Evolutionary conservation across 2,113 vertebrate genomes (phyloP).

Genomic region (Struthio camelus): DNA sequence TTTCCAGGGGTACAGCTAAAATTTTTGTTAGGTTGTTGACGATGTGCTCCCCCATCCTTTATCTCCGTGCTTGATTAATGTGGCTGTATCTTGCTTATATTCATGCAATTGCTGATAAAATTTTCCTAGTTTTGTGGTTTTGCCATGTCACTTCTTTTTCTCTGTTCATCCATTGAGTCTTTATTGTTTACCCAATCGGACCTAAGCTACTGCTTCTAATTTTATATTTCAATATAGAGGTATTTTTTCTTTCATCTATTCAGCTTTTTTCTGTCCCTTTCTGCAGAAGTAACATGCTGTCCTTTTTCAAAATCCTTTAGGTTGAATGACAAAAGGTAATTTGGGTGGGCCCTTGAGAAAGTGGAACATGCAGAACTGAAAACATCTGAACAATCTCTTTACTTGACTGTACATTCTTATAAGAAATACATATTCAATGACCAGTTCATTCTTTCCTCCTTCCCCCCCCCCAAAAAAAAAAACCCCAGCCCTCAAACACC

Average conservation of each 20-base stretch:
- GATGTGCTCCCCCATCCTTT: not conserved
- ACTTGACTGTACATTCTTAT: not conserved
- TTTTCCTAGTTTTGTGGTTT: not conserved
- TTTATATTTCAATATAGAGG: not conserved
- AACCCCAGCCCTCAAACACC: not conserved
- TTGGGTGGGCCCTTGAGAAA: not conserved
- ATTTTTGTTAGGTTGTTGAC: not conserved
- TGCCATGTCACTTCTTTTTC: not conserved
- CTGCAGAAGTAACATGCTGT: not conserved
- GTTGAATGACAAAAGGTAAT: not conserved
- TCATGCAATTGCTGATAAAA: rapidly evolving
- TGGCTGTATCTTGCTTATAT: not conserved
- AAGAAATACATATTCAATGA: not conserved
- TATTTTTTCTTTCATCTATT: not conserved
- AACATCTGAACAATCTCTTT: not conserved
- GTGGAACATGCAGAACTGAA: not conserved
- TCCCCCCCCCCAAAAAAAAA: not conserved
- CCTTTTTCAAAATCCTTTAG: not conserved
- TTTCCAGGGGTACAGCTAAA: not conserved
- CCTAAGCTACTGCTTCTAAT: not conserved
- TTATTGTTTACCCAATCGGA: not conserved
- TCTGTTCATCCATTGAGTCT: not conserved
- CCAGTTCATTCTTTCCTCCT: not conserved
- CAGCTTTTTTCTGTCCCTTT: not conserved
- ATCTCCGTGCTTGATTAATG: not conserved